Conservation (phyloP, 2,797 vertebrate species). For the Anguilla marmorata region DNA sequence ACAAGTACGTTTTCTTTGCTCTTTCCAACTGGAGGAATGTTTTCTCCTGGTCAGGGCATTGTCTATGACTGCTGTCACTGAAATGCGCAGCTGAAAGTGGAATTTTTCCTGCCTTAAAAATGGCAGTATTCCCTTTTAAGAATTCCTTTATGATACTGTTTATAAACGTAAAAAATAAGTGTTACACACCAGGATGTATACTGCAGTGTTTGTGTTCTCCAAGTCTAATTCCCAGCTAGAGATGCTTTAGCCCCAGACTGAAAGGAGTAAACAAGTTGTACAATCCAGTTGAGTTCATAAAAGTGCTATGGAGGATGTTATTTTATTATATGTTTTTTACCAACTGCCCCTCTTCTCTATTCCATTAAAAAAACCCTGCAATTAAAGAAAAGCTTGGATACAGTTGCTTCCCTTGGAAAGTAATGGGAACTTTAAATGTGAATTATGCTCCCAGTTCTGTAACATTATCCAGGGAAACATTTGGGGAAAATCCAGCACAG, state of each 20-base stretch:
- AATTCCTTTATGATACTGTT: not conserved
- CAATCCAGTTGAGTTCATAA: conserved; percentile 1
- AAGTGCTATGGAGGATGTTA: not conserved
- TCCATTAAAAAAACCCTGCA: not conserved
- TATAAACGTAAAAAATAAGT: not conserved
- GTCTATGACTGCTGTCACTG: not conserved
- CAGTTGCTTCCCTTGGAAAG: not conserved
- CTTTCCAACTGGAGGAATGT: not conserved
- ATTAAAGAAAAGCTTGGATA: not conserved
- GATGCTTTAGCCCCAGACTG: not conserved
- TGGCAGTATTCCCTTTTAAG: not conserved
- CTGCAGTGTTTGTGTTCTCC: not conserved
- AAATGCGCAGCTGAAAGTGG: not conserved
- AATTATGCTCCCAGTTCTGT: not conserved
- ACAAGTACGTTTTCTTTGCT: not conserved
- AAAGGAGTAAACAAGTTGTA: not conserved
- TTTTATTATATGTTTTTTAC: not conserved
- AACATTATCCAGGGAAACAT: not conserved
- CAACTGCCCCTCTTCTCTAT: not conserved
- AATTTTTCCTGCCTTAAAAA: not conserved
- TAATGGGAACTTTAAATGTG: not conserved
- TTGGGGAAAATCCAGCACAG: not conserved
- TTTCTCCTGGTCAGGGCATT: too few species aligned
- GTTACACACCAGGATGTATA: not conserved
- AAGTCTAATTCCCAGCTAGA: not conserved